Evolutionary conservation across 2,888 invertebrate species (phyloP).

Genomic region (Deroplatys truncata): DNA sequence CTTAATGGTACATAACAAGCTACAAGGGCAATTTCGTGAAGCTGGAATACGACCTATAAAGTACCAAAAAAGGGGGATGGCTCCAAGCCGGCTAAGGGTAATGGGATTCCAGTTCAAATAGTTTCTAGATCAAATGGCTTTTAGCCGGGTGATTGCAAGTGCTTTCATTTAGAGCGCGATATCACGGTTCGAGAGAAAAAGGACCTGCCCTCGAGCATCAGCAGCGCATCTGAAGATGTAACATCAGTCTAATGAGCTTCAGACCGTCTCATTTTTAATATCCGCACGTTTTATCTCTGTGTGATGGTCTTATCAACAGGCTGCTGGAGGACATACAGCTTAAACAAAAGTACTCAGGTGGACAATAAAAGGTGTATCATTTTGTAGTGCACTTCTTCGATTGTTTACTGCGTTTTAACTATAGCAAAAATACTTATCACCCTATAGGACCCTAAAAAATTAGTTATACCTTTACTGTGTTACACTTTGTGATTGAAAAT

Average conservation of each 20-base stretch:
- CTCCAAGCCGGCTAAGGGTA: background rate
- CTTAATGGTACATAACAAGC: background rate
- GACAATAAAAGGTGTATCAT: too few species aligned
- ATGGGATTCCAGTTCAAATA: background rate
- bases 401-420: too few species aligned
- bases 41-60: background rate
- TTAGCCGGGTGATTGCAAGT: background rate
- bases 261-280: background rate
- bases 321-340: too few species aligned
- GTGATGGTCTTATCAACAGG: background rate
- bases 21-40: background rate
- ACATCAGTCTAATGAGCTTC: background rate
- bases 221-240: background rate
- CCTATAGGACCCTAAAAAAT: too few species aligned
- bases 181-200: background rate
- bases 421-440: too few species aligned
- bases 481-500: too few species aligned
- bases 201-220: background rate
- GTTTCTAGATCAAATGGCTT: background rate
- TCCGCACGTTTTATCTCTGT: background rate
- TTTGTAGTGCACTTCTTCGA: too few species aligned
- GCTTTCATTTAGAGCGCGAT: background rate
- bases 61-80: background rate
- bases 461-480: too few species aligned
- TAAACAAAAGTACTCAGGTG: too few species aligned